Evolutionary conservation across 2,888 invertebrate genomes (phyloP).

Genomic region (Drosophila anomalata): DNA sequence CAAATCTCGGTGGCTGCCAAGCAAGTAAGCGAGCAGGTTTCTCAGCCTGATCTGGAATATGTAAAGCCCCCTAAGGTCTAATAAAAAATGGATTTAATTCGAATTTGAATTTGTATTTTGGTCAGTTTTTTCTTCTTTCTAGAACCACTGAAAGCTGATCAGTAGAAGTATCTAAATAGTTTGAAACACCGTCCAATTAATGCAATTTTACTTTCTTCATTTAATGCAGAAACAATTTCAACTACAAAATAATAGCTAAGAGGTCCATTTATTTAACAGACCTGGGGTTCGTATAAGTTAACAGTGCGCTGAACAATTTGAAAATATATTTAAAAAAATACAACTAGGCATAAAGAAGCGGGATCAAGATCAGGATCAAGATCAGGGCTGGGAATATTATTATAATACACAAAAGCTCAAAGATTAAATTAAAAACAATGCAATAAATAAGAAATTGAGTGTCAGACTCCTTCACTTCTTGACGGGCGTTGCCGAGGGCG

Average conservation of each 20-base stretch:
- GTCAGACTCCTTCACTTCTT: slow-evolving; percentile 56
- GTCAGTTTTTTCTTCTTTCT: neutral
- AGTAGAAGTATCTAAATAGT: neutral
- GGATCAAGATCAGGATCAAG: slow-evolving; percentile 7
- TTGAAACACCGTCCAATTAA: neutral
- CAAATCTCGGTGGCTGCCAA: slow-evolving; percentile 78
- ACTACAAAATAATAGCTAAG: slow-evolving; percentile 66
- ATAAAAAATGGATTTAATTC: slow-evolving; percentile 18
- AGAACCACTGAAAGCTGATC: no score
- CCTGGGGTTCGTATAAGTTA: slow-evolving; percentile 59
- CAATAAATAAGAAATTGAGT: slow-evolving; percentile 64
- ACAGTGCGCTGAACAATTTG: slow-evolving; percentile 72
- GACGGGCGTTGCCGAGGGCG: slow-evolving; percentile 71
- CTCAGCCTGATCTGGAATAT: slow-evolving; percentile 52
- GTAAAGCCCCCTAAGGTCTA: slow-evolving; percentile 53
- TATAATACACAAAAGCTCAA: slow-evolving; percentile 69
- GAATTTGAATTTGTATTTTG: neutral
- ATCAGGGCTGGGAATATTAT: slow-evolving; percentile 17
- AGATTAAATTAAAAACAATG: slow-evolving; percentile 64
- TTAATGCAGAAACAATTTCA: slow-evolving; percentile 75
- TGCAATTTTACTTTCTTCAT: slow-evolving; percentile 42
- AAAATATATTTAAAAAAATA: slow-evolving; percentile 57
- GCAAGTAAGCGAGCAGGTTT: slow-evolving; percentile 63
- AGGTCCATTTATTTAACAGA: slow-evolving; percentile 47
- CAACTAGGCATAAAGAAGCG: slow-evolving; percentile 48